Evolutionary conservation across 2,113 vertebrate genomes (phyloP).

Genomic region (Ctenomys sociabilis): DNA sequence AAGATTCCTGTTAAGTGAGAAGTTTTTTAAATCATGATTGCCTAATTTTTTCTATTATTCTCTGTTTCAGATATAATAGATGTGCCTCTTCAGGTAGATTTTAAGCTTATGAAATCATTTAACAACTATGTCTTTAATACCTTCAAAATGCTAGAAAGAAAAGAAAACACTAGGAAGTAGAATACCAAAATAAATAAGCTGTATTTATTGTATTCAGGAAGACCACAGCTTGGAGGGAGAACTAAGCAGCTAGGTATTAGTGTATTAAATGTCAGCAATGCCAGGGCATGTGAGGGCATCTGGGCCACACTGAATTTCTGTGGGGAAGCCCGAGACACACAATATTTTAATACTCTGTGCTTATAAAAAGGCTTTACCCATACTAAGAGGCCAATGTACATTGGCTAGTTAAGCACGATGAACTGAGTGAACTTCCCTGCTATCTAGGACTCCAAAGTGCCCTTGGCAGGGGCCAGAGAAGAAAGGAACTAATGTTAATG

Average conservation of each 20-base stretch:
- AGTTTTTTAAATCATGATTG: background rate
- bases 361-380: background rate
- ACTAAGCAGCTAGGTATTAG: background rate
- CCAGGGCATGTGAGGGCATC: background rate
- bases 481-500: background rate
- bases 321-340: background rate
- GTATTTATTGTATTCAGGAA: background rate
- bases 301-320: background rate
- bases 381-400: background rate
- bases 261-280: background rate
- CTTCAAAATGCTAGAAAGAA: background rate
- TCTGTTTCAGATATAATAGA: background rate
- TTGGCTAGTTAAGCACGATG: background rate
- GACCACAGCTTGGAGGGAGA: background rate
- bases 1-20: background rate
- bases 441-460: background rate
- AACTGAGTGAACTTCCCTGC: background rate
- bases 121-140: background rate
- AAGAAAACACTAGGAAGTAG: background rate
- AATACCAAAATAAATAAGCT: background rate
- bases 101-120: conserved; percentile 22
- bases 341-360: background rate
- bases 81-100: background rate
- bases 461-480: background rate
- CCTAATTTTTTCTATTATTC: background rate